phyloP scores from a whole-genome alignment of 2,113 vertebrate genomes.

The Lepisosteus oculatus region DNA sequence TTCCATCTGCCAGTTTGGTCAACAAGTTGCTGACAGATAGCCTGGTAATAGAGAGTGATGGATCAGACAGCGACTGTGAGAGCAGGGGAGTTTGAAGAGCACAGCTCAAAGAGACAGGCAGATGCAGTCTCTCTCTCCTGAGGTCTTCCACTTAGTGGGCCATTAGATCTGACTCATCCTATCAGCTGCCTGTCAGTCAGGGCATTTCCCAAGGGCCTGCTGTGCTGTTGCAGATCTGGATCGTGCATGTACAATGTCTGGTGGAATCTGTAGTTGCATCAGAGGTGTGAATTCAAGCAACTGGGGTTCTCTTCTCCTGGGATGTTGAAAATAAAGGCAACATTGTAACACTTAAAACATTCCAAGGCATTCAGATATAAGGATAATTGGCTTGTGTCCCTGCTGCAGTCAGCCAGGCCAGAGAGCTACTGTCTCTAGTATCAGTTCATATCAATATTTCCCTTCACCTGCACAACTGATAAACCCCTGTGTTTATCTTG shows the following conservation, averaged over 20 bases:
- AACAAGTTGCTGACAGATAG: not conserved
- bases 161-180: constrained; percentile 73
- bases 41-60: not conserved
- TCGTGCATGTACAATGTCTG: no score
- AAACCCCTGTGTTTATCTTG: no score
- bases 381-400: constrained; percentile 17
- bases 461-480: no score
- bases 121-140: constrained; percentile 46
- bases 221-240: not conserved
- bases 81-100: constrained; percentile 35
- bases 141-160: constrained; percentile 73
- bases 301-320: no score
- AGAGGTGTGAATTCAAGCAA: no score
- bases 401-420: not conserved
- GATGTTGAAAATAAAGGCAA: no score
- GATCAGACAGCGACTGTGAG: constrained; percentile 21
- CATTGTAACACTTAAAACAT: constrained; percentile 22
- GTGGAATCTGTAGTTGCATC: no score
- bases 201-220: constrained; percentile 13
- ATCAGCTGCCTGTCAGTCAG: constrained; percentile 64
- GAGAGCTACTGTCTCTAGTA: no score
- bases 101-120: constrained; percentile 37
- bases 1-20: not conserved
- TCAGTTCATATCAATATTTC: no score
- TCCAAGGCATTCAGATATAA: constrained; percentile 26